These are phyloP conservation scores for Helleia helle DNA, from an alignment of 2,888 invertebrate genomes.

Conservation along the genomic window DNA sequence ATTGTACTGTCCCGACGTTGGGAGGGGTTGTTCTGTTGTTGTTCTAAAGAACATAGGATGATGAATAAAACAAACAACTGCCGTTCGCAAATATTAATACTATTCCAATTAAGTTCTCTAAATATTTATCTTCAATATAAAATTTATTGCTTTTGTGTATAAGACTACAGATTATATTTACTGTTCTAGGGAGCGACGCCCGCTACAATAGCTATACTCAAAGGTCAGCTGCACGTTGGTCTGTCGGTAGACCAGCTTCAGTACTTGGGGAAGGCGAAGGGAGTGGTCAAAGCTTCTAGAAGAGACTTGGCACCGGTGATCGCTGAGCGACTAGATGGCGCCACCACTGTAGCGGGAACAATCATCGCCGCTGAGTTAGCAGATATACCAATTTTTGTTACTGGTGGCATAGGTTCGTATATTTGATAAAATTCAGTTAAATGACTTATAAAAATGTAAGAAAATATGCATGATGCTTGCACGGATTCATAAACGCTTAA, in stretches of 20 bases:
- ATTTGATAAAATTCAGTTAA: too few relatives aligned
- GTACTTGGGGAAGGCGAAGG: slow-evolving; percentile 73
- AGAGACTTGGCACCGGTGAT: slow-evolving; percentile 87
- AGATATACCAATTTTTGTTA: slow-evolving; percentile 93
- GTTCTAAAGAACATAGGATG: too few relatives aligned
- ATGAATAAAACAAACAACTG: too few relatives aligned
- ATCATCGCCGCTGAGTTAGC: slow-evolving; percentile 87
- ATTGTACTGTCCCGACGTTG: too few relatives aligned
- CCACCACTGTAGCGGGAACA: slow-evolving; percentile 97
- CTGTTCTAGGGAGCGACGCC: slow-evolving; percentile 84
- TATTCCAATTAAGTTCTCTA: too few relatives aligned
- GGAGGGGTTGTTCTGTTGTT: too few relatives aligned
- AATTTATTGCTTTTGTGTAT: too few relatives aligned
- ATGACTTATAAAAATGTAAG: too few relatives aligned
- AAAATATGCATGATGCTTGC: too few relatives aligned
- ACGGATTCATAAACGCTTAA: too few relatives aligned
- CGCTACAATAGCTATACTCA: slow-evolving; percentile 92
- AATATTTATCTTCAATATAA: too few relatives aligned
- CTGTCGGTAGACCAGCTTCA: slow-evolving; percentile 77
- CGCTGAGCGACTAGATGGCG: slow-evolving; percentile 83
- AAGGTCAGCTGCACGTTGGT: slow-evolving; percentile 89
- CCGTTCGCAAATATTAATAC: too few relatives aligned
- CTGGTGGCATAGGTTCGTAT: slow-evolving; percentile 81
- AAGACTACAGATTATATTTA: neutral
- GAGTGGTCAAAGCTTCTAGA: slow-evolving; percentile 87